These are phyloP conservation scores for Nothobranchius furzeri DNA, from an alignment of 2,113 vertebrate genomes.

Conservation along the genomic window DNA sequence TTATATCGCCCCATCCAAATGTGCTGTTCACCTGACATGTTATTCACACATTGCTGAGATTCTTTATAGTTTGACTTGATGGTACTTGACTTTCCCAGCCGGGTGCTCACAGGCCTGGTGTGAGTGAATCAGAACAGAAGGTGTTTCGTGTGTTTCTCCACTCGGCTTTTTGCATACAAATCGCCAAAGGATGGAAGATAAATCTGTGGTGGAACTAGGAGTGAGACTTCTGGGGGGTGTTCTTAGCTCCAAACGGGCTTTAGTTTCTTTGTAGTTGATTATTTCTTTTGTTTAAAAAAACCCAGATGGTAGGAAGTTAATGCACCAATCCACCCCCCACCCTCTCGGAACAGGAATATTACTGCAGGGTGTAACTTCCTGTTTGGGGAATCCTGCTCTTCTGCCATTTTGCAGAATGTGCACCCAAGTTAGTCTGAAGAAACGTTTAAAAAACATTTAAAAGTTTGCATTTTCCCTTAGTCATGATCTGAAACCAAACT, in stretches of 20 bases:
- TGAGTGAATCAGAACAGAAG: constrained; percentile 24
- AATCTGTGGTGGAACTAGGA: constrained; percentile 19
- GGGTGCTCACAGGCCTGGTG: constrained; percentile 23
- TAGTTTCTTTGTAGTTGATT: constrained; percentile 8
- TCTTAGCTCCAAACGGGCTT: constrained; percentile 1
- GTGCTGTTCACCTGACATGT: constrained; percentile 15
- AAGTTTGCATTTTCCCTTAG: not conserved
- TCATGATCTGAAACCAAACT: not conserved
- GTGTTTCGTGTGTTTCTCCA: constrained; percentile 44
- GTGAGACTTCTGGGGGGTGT: not conserved
- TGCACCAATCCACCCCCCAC: constrained; percentile 8
- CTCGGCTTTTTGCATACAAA: constrained; percentile 58
- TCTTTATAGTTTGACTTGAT: constrained; percentile 52
- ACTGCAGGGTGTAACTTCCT: constrained; percentile 58
- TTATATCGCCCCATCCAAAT: constrained; percentile 8
- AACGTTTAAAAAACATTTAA: constrained; percentile 1
- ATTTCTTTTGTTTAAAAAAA: not conserved
- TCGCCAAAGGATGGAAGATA: constrained; percentile 29
- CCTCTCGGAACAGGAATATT: constrained; percentile 43
- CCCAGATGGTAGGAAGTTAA: not conserved
- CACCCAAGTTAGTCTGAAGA: constrained; percentile 22
- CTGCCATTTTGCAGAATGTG: constrained; percentile 37
- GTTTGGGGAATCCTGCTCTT: constrained; percentile 61
- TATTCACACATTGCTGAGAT: constrained; percentile 45
- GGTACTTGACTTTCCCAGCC: constrained; percentile 47